Evolutionary conservation across 2,113 vertebrate genomes (phyloP), one percentile per base, ranked within the genome.

Genomic region (Gobius niger): DNA sequence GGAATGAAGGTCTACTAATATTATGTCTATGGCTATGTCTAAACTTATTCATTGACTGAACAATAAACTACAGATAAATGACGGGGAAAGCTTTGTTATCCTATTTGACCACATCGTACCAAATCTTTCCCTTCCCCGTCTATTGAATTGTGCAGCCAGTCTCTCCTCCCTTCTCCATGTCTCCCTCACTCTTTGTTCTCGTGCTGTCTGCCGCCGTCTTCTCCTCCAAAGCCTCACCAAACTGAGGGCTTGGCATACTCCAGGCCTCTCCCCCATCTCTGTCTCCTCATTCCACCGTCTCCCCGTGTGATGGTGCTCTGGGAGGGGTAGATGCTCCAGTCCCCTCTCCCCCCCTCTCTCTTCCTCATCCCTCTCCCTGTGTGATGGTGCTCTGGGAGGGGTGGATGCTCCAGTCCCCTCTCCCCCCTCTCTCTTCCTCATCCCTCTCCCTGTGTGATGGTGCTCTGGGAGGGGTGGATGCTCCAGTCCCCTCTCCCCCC

Each of bases 171-270:
- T 34, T 73, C 67, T 6, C 67, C 51, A 56, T 76, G 69, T 66
- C 24, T 86, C 84, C 70, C 85, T 81, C 72, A 67, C 83, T 82
- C 89, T 91, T 89, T 91, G 88, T 87, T 89, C 85, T 84, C 81
- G 82, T 46, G 83, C 85, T 85, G 85, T 86, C 77, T 83, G 24
- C 54, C 41, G 47, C 7, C 54, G 19, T 68, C 73, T 66, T 18
- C 67, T 19, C 9, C 14, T 60, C 67, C 76, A 49, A 64, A 62
- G 1, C 12, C 71, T 76, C 73, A 12, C 13, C 47, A 50, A 50
- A 50, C 47, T 50, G 68, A 83, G 81, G 77, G 76, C 67, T 81
- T 63, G 9, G 63, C 72, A 72, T 78, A 52, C 76, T 84, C 77
- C 73, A 76, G 2, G 24, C 24, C 24, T 69, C 53, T 5, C 70